Conservation (phyloP, 23 tunicate genomes). For the Diplosoma virens region DNA sequence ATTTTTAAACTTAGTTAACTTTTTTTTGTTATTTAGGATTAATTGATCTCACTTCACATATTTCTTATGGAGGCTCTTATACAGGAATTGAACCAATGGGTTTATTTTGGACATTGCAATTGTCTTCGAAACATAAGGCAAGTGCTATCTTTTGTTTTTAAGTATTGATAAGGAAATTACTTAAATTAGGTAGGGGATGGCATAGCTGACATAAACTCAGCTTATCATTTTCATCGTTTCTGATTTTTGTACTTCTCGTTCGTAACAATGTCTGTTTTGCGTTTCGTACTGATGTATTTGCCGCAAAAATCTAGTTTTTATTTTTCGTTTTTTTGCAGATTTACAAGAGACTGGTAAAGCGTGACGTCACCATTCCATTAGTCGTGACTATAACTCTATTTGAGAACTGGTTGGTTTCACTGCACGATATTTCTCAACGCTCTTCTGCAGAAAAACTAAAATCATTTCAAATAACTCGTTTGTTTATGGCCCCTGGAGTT, state of each 20-base stretch:
- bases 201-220: too few relatives aligned
- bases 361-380: neutral
- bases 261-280: too few relatives aligned
- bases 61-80: neutral
- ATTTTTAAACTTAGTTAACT: too few relatives aligned
- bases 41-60: neutral
- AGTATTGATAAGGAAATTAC: too few relatives aligned
- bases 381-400: neutral
- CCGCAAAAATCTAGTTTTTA: too few relatives aligned
- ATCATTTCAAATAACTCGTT: neutral
- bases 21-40: neutral
- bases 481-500: conserved; percentile 33
- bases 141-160: too few relatives aligned
- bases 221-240: too few relatives aligned
- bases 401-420: neutral
- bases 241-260: too few relatives aligned
- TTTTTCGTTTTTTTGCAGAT: too few relatives aligned
- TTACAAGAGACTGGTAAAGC: neutral
- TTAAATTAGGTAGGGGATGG: too few relatives aligned
- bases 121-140: neutral
- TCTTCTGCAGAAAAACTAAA: neutral
- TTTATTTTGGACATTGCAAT: conserved; percentile 3
- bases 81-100: conserved; percentile 8
- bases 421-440: neutral
- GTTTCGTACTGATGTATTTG: too few relatives aligned